Conservation (phyloP, 2,888 invertebrate species). For the Mylabris sibirica region DNA sequence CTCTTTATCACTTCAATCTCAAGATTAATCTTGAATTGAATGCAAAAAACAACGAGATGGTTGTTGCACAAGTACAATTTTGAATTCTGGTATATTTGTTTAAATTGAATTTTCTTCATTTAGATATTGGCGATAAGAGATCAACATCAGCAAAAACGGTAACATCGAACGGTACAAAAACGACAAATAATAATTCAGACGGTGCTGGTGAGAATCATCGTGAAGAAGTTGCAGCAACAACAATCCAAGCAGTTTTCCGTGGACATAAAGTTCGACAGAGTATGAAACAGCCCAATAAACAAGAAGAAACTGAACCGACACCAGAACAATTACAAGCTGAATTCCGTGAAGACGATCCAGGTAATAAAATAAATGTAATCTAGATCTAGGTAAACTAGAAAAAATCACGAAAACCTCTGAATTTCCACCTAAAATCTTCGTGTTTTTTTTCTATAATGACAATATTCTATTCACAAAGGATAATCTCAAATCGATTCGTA, state of each 20-base stretch:
- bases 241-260: constrained; percentile 89
- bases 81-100: neutral
- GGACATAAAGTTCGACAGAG: constrained; percentile 82
- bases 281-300: constrained; percentile 68
- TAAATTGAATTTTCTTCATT: neutral
- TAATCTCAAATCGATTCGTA: neutral
- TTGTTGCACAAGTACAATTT: neutral
- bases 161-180: constrained; percentile 50
- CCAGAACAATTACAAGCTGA: constrained; percentile 79
- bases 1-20: too few relatives aligned
- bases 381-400: neutral
- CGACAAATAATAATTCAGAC: constrained; percentile 31
- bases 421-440: neutral
- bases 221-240: constrained; percentile 77
- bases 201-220: constrained; percentile 7
- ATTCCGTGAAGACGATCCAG: constrained; percentile 82
- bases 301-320: constrained; percentile 64
- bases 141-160: constrained; percentile 56
- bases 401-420: too few relatives aligned
- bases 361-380: constrained; percentile 57
- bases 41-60: too few relatives aligned
- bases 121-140: constrained; percentile 31
- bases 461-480: neutral
- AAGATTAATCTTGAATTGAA: too few relatives aligned
- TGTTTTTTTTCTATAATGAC: neutral